phyloP scores from a whole-genome alignment of 2,888 invertebrate species.

The Orchesella flavescens region DNA sequence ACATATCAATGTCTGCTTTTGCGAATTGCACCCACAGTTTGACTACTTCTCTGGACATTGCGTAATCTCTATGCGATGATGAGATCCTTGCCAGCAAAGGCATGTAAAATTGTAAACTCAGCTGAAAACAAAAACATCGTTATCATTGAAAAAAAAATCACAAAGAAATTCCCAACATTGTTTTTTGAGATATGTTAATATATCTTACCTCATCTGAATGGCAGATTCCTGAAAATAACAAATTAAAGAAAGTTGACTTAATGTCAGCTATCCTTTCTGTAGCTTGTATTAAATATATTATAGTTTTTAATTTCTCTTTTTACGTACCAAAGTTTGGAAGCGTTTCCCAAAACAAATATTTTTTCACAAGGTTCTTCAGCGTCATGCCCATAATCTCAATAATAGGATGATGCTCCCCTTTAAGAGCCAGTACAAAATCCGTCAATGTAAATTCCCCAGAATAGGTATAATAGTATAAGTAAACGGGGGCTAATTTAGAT shows the following conservation, averaged over 20 bases:
- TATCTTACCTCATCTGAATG: conserved; percentile 54
- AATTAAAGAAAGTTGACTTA: too few species aligned
- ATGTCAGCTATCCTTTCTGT: too few species aligned
- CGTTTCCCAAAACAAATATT: conserved; percentile 44
- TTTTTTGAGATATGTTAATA: too few species aligned
- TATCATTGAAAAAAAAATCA: background rate
- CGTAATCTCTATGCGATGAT: conserved; percentile 48
- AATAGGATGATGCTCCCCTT: conserved; percentile 48
- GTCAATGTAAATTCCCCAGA: conserved; percentile 44
- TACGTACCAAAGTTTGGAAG: conserved; percentile 45
- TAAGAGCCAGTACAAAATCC: conserved; percentile 49
- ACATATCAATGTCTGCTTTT: conserved; percentile 19
- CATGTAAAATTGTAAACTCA: conserved; percentile 58
- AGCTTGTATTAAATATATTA: too few species aligned
- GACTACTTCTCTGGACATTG: conserved; percentile 41
- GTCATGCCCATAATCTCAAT: conserved; percentile 40
- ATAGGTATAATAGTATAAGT: conserved; percentile 63
- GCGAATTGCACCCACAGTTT: conserved; percentile 51
- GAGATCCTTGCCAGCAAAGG: conserved; percentile 36
- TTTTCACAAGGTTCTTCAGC: conserved; percentile 51
- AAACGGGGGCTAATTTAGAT: conserved; percentile 55
- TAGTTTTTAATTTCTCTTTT: too few species aligned
- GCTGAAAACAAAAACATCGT: conserved; percentile 19
- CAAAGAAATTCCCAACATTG: conserved; percentile 3
- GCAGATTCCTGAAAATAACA: conserved; percentile 35